Conservation (phyloP, 1,140 invertebrate species). For the Zaprionus inermis region DNA sequence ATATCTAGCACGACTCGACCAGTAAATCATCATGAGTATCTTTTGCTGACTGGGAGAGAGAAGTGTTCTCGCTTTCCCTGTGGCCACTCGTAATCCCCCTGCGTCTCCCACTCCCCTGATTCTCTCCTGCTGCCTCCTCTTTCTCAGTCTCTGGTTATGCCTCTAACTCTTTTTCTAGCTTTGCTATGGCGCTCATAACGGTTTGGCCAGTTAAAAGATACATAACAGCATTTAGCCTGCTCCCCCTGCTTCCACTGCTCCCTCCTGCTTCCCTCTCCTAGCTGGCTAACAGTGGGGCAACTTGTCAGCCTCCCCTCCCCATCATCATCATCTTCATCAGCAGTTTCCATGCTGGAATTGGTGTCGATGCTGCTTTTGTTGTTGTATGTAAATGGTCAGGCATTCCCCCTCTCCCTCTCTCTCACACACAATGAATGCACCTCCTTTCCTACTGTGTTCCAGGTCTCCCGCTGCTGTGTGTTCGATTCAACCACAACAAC, state of each 20-base stretch:
- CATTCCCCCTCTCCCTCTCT: conserved; percentile 34
- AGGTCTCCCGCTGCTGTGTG: conserved; percentile 42
- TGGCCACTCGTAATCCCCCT: not conserved
- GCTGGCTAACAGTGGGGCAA: conserved; percentile 9
- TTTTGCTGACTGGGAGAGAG: conserved; percentile 1
- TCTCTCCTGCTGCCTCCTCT: too few relatives aligned
- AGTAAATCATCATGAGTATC: conserved; percentile 38
- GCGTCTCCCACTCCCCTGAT: too few relatives aligned
- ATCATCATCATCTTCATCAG: conserved; percentile 28
- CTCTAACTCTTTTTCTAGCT: conserved; percentile 7
- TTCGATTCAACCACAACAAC: conserved; percentile 32
- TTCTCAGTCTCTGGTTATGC: not conserved
- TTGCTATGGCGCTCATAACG: conserved; percentile 40
- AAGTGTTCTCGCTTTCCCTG: not conserved
- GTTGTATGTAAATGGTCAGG: conserved; percentile 55
- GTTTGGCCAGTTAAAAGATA: conserved; percentile 51
- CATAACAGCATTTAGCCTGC: conserved; percentile 48
- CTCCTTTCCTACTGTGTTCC: conserved; percentile 44
- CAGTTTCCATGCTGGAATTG: conserved; percentile 39
- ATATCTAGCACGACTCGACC: not conserved
- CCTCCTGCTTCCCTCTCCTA: not conserved
- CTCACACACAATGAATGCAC: conserved; percentile 36
- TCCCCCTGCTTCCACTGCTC: too few relatives aligned
- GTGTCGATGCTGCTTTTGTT: conserved; percentile 40
- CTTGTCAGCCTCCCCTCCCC: conserved; percentile 43